Evolutionary conservation across 2,113 vertebrate genomes (phyloP).

Genomic region (Neodon shergylaensis): DNA sequence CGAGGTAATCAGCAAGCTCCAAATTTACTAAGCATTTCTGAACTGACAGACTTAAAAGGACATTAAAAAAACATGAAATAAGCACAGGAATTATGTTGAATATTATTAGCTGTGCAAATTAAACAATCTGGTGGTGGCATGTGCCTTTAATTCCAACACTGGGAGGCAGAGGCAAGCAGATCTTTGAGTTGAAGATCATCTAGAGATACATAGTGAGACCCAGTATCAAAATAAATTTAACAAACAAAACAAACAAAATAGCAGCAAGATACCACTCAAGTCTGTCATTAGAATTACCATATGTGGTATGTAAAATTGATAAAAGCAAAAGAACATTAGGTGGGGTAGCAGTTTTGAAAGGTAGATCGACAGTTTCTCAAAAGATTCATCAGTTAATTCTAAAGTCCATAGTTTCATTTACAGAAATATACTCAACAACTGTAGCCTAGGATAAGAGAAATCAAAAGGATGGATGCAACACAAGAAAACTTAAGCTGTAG

Average conservation of each 20-base stretch:
- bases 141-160: background rate
- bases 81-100: background rate
- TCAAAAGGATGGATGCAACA: background rate
- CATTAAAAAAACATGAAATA: background rate
- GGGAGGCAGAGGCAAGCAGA: background rate
- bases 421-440: background rate
- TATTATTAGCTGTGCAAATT: background rate
- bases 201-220: background rate
- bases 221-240: background rate
- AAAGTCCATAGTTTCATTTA: background rate
- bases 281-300: background rate
- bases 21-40: background rate
- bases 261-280: background rate
- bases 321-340: background rate
- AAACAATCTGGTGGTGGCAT: background rate
- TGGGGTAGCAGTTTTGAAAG: background rate
- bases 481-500: background rate
- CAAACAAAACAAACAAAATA: background rate
- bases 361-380: background rate
- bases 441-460: background rate
- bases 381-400: background rate
- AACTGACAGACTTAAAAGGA: background rate
- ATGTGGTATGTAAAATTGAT: background rate
- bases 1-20: background rate
- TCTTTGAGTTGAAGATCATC: background rate